Conservation (phyloP, 2,113 vertebrate species). For the Microcebus ravelobensis region DNA sequence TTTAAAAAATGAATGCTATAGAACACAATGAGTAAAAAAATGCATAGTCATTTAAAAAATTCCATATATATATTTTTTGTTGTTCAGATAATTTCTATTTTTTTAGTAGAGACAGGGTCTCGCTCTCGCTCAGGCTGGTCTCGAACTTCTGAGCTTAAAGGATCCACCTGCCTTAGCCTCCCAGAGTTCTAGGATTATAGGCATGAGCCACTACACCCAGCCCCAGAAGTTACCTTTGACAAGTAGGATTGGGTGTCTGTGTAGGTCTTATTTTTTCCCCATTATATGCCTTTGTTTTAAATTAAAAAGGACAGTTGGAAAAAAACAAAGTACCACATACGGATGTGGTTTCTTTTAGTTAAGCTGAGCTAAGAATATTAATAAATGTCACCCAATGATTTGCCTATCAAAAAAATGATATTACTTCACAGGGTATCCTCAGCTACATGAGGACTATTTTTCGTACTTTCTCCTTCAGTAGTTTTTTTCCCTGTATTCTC, state of each 20-base stretch:
- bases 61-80: neutral
- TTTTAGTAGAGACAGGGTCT: too few species aligned
- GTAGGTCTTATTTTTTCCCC: neutral
- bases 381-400: neutral
- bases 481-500: neutral
- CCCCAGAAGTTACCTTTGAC: neutral
- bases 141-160: too few species aligned
- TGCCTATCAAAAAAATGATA: neutral
- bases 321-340: neutral
- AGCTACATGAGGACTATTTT: neutral
- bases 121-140: too few species aligned
- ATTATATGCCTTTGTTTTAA: neutral
- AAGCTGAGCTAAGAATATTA: neutral
- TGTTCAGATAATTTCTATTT: too few species aligned
- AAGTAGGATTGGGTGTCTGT: neutral
- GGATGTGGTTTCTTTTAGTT: neutral
- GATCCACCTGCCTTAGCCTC: too few species aligned
- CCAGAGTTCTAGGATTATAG: too few species aligned
- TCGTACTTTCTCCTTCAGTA: neutral
- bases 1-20: neutral
- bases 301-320: neutral
- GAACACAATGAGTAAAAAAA: neutral
- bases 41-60: neutral
- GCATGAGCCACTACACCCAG: too few species aligned
- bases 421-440: neutral